Conservation (phyloP, 1,140 invertebrate species). For the Nautilus pompilius region DNA sequence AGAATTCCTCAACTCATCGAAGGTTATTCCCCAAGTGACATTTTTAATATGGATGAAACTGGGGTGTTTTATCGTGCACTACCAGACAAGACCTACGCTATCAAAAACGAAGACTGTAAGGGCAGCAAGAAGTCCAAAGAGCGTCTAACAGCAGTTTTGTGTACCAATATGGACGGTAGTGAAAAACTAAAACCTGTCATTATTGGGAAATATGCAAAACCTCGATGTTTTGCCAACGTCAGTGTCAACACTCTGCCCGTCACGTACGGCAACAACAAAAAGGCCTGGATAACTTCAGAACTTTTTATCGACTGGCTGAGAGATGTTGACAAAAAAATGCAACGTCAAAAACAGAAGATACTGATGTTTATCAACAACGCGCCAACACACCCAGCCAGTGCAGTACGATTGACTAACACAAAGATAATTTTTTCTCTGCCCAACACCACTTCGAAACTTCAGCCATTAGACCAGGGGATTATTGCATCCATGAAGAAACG, state of each 20-base stretch:
- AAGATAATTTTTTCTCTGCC: too few relatives aligned
- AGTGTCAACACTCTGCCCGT: constrained; percentile 44
- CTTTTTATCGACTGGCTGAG: constrained; percentile 40
- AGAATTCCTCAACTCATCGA: constrained; percentile 2
- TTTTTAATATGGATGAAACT: constrained; percentile 32
- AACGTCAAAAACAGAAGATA: constrained; percentile 13
- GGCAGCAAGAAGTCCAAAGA: constrained; percentile 29
- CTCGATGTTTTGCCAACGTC: constrained; percentile 26
- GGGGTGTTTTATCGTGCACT: constrained; percentile 22
- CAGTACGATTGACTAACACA: too few relatives aligned
- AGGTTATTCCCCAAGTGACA: constrained; percentile 15
- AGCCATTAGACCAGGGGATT: too few relatives aligned
- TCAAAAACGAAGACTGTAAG: constrained; percentile 18
- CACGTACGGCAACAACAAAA: constrained; percentile 48
- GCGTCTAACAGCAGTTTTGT: constrained; percentile 15
- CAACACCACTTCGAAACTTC: too few relatives aligned
- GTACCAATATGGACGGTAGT: constrained; percentile 20
- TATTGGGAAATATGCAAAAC: constrained; percentile 21
- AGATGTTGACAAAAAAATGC: constrained; percentile 21
- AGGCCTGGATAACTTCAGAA: constrained; percentile 57
- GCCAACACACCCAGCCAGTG: constrained; percentile 20
- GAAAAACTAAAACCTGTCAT: constrained; percentile 28
- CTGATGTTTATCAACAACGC: constrained; percentile 35
- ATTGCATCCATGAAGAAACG: too few relatives aligned
- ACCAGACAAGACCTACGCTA: constrained; percentile 21